phyloP scores from a whole-genome alignment of 2,113 vertebrate species.

The Pipa parva region DNA sequence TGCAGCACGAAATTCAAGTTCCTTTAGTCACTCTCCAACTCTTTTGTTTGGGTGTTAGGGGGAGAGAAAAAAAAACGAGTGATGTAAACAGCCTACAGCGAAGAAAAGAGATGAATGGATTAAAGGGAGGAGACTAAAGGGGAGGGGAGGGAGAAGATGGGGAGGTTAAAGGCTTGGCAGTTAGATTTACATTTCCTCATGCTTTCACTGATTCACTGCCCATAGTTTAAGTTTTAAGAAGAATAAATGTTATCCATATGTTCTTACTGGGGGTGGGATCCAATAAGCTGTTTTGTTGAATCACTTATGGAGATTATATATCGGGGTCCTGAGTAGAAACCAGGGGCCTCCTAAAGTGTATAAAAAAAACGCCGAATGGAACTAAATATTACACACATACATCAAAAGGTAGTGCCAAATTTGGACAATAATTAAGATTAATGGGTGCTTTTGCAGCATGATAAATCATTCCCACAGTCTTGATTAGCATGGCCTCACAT shows the following conservation, averaged over 20 bases:
- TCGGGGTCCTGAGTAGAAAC: too few relatives aligned
- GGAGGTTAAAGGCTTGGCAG: conserved; percentile 12
- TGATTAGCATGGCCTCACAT: conserved; percentile 13
- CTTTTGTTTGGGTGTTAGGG: conserved; percentile 31
- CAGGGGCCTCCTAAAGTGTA: too few relatives aligned
- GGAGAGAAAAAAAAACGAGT: neutral
- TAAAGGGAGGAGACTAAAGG: conserved; percentile 57
- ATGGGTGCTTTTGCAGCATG: conserved; percentile 23
- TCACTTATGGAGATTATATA: too few relatives aligned
- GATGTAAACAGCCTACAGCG: conserved; percentile 45
- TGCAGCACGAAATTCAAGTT: conserved; percentile 44
- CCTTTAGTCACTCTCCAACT: conserved; percentile 22
- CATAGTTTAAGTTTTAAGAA: conserved; percentile 19
- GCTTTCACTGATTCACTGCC: conserved; percentile 15
- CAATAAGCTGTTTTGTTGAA: too few relatives aligned
- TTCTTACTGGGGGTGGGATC: too few relatives aligned
- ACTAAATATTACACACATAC: too few relatives aligned
- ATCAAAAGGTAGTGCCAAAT: too few relatives aligned
- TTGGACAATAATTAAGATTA: conserved; percentile 26
- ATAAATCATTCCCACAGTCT: conserved; percentile 18
- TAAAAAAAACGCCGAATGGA: too few relatives aligned
- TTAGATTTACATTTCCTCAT: conserved; percentile 27
- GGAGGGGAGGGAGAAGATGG: conserved; percentile 15
- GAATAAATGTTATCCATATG: too few relatives aligned
- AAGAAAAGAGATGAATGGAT: conserved; percentile 48